Percentiles rank a stretch among this genome's conserved stretches.
Evolutionary conservation across 1,140 invertebrate species (phyloP).

Genomic region (Gonioctena quinquepunctata): DNA sequence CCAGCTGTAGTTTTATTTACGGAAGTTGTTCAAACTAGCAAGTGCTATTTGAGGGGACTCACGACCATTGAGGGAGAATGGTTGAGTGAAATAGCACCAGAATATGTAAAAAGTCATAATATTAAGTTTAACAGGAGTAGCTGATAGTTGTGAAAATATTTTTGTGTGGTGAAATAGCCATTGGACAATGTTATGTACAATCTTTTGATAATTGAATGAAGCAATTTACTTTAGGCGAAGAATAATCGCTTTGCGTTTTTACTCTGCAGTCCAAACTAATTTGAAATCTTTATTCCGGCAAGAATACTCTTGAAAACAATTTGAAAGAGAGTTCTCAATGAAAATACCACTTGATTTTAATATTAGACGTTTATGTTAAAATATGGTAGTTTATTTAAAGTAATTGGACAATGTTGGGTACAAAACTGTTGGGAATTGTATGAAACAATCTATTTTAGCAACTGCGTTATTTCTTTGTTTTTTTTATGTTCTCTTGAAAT

Average conservation of each 20-base stretch:
- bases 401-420: background rate
- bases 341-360: background rate
- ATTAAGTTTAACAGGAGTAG: conserved; percentile 27
- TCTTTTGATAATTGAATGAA: too few relatives aligned
- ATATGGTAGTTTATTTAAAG: too few relatives aligned
- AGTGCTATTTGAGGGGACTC: conserved; percentile 78
- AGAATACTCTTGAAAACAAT: too few relatives aligned
- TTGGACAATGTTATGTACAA: too few relatives aligned
- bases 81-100: conserved; percentile 66
- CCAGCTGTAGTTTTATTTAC: conserved; percentile 84
- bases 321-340: too few relatives aligned
- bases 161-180: too few relatives aligned
- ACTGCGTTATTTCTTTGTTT: too few relatives aligned
- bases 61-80: conserved; percentile 76
- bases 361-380: background rate
- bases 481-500: too few relatives aligned
- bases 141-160: conserved; percentile 11
- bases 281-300: too few relatives aligned
- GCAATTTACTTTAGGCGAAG: too few relatives aligned
- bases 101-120: conserved; percentile 50
- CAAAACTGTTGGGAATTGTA: background rate
- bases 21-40: conserved; percentile 85
- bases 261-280: too few relatives aligned
- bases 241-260: too few relatives aligned
- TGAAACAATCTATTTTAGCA: background rate